phyloP scores from a whole-genome alignment of 1,140 invertebrate genomes.

The Anadara kagoshimensis region DNA sequence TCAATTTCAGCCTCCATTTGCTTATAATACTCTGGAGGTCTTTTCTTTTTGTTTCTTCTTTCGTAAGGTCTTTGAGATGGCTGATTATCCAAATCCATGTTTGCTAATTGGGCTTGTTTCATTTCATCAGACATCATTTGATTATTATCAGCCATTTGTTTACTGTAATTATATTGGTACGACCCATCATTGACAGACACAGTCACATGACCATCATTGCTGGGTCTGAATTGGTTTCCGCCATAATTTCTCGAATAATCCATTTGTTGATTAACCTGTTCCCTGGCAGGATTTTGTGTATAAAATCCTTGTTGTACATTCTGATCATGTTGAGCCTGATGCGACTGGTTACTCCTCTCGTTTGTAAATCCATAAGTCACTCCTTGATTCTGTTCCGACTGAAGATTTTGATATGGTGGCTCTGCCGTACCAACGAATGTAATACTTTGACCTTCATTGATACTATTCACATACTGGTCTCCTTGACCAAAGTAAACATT shows the following conservation, averaged over 20 bases:
- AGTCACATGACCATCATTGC: background rate
- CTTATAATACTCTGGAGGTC: constrained; percentile 38
- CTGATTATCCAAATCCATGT: background rate
- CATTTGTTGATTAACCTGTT: background rate
- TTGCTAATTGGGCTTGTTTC: background rate
- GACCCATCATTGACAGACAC: background rate
- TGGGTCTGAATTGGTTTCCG: background rate
- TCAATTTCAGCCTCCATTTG: constrained; percentile 28
- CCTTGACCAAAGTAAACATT: too few species aligned
- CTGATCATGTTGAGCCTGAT: too few species aligned
- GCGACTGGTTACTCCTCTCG: too few species aligned
- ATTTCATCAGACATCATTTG: background rate
- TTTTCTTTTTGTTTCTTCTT: constrained; percentile 38
- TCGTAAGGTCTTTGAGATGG: constrained; percentile 22
- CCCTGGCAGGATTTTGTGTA: too few species aligned
- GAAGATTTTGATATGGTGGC: too few species aligned
- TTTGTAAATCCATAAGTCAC: too few species aligned
- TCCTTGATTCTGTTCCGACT: too few species aligned
- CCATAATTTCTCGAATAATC: background rate
- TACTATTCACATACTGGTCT: too few species aligned
- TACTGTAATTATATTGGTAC: background rate
- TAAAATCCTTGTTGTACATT: too few species aligned
- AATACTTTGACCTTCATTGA: too few species aligned
- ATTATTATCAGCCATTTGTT: too few species aligned
- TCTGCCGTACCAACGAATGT: too few species aligned